A percentile compares a stretch with the other conserved stretches of the same genome.
Conservation (phyloP, 2,888 invertebrate genomes). For the Busseola fusca region DNA sequence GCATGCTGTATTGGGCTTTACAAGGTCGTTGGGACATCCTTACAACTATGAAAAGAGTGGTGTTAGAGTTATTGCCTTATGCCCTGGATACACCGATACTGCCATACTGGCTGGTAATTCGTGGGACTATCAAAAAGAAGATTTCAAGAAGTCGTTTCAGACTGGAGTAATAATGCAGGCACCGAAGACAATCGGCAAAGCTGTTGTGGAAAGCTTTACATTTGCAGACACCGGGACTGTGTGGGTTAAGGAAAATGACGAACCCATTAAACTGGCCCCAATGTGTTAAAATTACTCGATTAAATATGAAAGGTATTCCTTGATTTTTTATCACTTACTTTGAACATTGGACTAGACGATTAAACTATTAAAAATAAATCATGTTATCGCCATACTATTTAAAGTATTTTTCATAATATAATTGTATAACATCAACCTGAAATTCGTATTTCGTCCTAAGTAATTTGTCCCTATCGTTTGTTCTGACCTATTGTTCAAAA, state of each 20-base stretch:
- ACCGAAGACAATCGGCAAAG: slow-evolving; percentile 53
- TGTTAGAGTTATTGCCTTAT: slow-evolving; percentile 80
- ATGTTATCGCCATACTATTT: not conserved
- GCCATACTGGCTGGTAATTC: slow-evolving; percentile 55
- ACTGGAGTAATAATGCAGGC: slow-evolving; percentile 58
- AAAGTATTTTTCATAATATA: not conserved
- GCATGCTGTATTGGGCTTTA: slow-evolving; percentile 84
- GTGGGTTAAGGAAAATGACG: slow-evolving; percentile 42
- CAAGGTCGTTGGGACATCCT: slow-evolving; percentile 78
- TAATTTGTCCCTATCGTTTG: not conserved
- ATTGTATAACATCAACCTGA: not conserved
- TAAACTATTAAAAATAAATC: not conserved
- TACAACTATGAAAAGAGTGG: slow-evolving; percentile 79
- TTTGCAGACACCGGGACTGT: slow-evolving; percentile 48
- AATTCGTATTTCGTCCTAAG: no score
- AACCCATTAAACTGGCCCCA: slow-evolving; percentile 43
- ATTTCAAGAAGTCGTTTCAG: slow-evolving; percentile 37
- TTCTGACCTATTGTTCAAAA: not conserved
- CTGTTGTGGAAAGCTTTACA: slow-evolving; percentile 46
- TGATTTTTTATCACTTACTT: not conserved
- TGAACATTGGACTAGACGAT: not conserved
- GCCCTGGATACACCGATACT: slow-evolving; percentile 85
- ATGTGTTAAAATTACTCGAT: slow-evolving; percentile 12
- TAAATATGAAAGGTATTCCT: not conserved
- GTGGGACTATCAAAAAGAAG: slow-evolving; percentile 35